phyloP scores from a whole-genome alignment of 2,797 vertebrate species.

The Yasuhikotakia modesta region DNA sequence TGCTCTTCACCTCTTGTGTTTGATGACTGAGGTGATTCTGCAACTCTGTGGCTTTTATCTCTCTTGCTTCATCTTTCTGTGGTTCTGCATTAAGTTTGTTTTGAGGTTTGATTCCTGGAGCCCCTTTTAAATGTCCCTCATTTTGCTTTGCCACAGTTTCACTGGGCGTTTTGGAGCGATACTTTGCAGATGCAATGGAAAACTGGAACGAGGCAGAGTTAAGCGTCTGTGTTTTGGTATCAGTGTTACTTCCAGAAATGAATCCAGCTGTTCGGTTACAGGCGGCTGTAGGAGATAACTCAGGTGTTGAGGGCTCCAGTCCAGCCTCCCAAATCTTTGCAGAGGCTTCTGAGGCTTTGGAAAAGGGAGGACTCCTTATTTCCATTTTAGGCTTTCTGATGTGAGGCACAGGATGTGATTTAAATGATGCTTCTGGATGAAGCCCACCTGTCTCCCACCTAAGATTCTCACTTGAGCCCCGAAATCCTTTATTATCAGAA shows the following conservation, averaged over 20 bases:
- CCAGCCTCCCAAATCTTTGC: slow-evolving; percentile 19
- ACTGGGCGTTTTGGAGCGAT: slow-evolving; percentile 67
- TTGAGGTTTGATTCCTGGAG: slow-evolving; percentile 6
- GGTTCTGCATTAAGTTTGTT: slow-evolving; percentile 17
- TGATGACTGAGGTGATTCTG: slow-evolving; percentile 16
- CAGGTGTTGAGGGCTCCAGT: slow-evolving; percentile 19
- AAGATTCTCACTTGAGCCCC: slow-evolving; percentile 11
- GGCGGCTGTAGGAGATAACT: slow-evolving; percentile 49
- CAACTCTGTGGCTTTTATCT: slow-evolving; percentile 58
- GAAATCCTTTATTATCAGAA: not conserved
- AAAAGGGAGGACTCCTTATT: not conserved
- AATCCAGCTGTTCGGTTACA: slow-evolving; percentile 44
- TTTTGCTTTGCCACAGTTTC: slow-evolving; percentile 34
- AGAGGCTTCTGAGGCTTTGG: slow-evolving; percentile 12
- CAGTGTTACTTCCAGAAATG: slow-evolving; percentile 39
- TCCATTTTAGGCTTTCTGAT: slow-evolving; percentile 27
- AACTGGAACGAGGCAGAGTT: slow-evolving; percentile 64
- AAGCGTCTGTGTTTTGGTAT: slow-evolving; percentile 42
- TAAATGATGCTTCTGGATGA: slow-evolving; percentile 11
- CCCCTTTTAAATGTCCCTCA: slow-evolving; percentile 21
- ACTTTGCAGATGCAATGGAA: slow-evolving; percentile 76
- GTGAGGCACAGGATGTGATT: slow-evolving; percentile 34
- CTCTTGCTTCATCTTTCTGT: slow-evolving; percentile 26
- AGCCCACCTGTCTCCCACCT: not conserved
- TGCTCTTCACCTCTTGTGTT: slow-evolving; percentile 50